These are phyloP conservation scores for Choristoneura rosaceana DNA, from an alignment of 2,888 invertebrate species.

Conservation along the genomic window DNA sequence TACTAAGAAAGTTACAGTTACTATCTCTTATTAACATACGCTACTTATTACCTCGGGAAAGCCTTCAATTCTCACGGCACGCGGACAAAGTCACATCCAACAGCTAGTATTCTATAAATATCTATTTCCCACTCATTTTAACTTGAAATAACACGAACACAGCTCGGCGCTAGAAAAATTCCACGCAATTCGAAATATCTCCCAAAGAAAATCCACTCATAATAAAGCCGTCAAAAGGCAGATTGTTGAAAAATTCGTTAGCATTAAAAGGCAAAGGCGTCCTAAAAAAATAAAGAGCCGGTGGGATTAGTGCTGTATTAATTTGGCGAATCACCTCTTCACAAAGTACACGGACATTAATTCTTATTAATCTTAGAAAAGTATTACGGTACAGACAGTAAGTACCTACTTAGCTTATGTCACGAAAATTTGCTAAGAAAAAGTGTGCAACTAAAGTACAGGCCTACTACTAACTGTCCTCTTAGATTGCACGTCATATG, in stretches of 20 bases:
- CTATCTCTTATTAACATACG: too few relatives aligned
- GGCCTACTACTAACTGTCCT: too few relatives aligned
- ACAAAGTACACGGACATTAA: constrained; percentile 17
- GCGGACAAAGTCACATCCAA: too few relatives aligned
- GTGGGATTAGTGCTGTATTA: constrained; percentile 13
- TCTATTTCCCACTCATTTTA: background rate
- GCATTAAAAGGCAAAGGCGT: constrained; percentile 21
- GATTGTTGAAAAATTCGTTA: constrained; percentile 36
- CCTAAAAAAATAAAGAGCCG: constrained; percentile 30
- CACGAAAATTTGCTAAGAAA: too few relatives aligned
- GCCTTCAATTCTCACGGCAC: too few relatives aligned
- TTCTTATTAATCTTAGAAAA: constrained; percentile 15
- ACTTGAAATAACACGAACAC: background rate
- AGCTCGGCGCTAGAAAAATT: background rate
- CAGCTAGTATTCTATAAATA: background rate
- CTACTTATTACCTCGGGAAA: too few relatives aligned
- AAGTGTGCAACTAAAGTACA: too few relatives aligned
- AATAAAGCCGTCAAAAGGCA: constrained; percentile 23
- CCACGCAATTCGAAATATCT: constrained; percentile 11
- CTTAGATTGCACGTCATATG: too few relatives aligned
- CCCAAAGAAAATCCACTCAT: constrained; percentile 27
- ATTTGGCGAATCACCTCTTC: constrained; percentile 23
- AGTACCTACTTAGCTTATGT: background rate
- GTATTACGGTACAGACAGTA: background rate
- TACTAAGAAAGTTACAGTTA: too few relatives aligned